Base-by-base conservation (phyloP, 2,888 invertebrate genomes). In the Hyposoter didymator region DNA sequence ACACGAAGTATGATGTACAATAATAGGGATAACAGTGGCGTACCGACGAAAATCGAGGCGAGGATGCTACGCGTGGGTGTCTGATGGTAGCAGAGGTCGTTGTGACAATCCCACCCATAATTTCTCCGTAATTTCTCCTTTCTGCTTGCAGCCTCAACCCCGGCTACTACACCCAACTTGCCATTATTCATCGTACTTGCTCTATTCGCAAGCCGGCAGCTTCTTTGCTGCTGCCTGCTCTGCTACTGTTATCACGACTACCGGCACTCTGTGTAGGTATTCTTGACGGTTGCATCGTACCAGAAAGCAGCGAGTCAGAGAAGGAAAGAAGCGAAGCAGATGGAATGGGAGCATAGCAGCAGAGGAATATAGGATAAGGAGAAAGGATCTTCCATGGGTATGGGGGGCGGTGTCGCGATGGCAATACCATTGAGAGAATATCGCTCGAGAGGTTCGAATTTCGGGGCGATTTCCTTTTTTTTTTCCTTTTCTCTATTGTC, bases 91-190 rank as follows among this genome's bases (percentile, higher is more conserved):
- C 73, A 45, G 67, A 81, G 85, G 78, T 85, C 85, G 80, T 83
- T 83, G 83, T 73, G 85, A 85, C 85, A 85, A 85, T 85, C 85
- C 83, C 83, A 67, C 80, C 80, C 83, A 85, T 85, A 83, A 85
- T 85, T 85, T 83, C 85, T 78, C 83, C 69, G 85, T 85, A 85
- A 85, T 85, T 83, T 85, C 85, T 85, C 85, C 76, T 78, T 85
- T 80, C 83, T 80, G 75, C 59, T 43, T 47, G 81, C 49, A 52
- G 32, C 49, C 52, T 49, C 66, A 43, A 14, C 47, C 75, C 59
- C 59, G 59, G 72, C 49, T 17, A n/a, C 8, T 4, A 45, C 39
- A 39, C 43, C 45, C 64, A 55, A 45, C 39, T 59, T 59, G 28
- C 78, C 83, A 85, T 85, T 85, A 85, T 83, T 85, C 85, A 83